phyloP scores from a whole-genome alignment of 2,888 invertebrate genomes.

The Ophion ventricosus region DNA sequence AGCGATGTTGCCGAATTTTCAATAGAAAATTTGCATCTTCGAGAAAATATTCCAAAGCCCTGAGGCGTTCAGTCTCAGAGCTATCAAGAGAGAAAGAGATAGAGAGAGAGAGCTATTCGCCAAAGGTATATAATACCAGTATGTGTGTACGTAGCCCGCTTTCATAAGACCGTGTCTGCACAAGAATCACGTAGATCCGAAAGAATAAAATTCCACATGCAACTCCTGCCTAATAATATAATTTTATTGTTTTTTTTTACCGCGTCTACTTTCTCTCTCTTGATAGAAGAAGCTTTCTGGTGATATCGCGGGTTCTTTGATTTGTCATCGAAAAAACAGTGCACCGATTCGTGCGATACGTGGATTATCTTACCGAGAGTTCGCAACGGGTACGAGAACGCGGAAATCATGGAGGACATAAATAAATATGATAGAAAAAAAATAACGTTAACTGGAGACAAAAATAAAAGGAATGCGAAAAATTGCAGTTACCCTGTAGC shows the following conservation, averaged over 20 bases:
- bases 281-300: neutral
- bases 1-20: constrained; percentile 69
- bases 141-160: constrained; percentile 22
- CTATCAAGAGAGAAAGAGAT: constrained; percentile 5
- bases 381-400: neutral
- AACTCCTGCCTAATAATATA: constrained; percentile 45
- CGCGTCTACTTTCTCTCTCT: neutral
- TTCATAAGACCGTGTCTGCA: constrained; percentile 35
- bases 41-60: constrained; percentile 71
- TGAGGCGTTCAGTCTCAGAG: constrained; percentile 62
- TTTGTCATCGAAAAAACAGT: neutral
- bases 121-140: constrained; percentile 34
- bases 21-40: constrained; percentile 76
- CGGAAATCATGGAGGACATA: neutral
- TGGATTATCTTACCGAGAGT: neutral
- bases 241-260: neutral
- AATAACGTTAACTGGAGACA: neutral
- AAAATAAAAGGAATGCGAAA: neutral
- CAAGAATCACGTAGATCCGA: constrained; percentile 47
- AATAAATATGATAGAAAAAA: neutral
- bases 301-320: neutral
- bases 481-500: constrained; percentile 89
- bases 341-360: no score
- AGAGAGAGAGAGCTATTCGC: constrained; percentile 5
- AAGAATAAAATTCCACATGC: constrained; percentile 37